Percentiles rank a stretch among this genome's conserved stretches.
These are phyloP conservation scores for Chelonus insularis DNA, from an alignment of 1,140 invertebrate species.

Conservation along the genomic window DNA sequence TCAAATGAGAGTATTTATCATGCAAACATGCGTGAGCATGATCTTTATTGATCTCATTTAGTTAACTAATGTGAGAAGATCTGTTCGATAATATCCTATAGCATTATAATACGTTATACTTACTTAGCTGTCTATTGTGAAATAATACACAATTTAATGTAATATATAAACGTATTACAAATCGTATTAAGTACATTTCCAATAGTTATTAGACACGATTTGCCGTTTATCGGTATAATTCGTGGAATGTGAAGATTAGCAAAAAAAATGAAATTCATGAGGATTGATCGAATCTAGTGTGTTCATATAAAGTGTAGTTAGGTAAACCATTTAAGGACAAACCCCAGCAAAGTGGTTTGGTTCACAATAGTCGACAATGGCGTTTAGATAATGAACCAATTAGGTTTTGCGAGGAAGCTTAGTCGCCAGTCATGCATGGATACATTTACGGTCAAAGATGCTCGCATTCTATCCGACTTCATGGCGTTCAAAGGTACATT, in stretches of 20 bases:
- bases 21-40: background rate
- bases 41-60: background rate
- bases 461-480: constrained; percentile 24
- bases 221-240: background rate
- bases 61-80: constrained; percentile 15
- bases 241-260: background rate
- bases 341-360: constrained; percentile 5
- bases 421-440: constrained; percentile 21
- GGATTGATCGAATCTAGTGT: constrained; percentile 16
- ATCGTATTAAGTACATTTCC: too few relatives aligned
- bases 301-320: background rate
- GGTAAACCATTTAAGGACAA: constrained; percentile 26
- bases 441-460: constrained; percentile 30
- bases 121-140: too few relatives aligned
- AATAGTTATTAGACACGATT: constrained; percentile 7
- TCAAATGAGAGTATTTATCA: constrained; percentile 30
- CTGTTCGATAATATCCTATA: too few relatives aligned
- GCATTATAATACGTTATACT: too few relatives aligned
- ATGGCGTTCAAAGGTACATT: constrained; percentile 29
- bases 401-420: constrained; percentile 21
- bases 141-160: too few relatives aligned
- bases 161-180: too few relatives aligned
- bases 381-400: constrained; percentile 37
- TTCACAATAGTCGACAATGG: constrained; percentile 28
- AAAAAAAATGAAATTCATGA: constrained; percentile 12